Conservation (phyloP, 2,113 vertebrate genomes). For the Barbus barbus region DNA sequence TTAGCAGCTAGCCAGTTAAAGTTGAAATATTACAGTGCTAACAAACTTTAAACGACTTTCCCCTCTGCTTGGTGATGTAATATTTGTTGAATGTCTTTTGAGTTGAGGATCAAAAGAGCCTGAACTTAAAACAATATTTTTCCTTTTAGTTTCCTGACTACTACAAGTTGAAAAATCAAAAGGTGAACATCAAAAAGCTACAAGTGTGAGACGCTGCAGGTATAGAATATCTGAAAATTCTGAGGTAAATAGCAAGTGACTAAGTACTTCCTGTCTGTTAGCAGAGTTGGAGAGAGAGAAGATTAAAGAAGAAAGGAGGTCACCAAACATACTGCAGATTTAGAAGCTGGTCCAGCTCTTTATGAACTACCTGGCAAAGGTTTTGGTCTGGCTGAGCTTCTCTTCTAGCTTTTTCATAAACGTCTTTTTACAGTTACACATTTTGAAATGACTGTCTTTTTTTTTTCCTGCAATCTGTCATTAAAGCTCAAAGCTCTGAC, state of each 20-base stretch:
- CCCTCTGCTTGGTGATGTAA: slow-evolving; percentile 1
- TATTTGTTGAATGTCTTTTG: slow-evolving; percentile 2
- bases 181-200: not conserved
- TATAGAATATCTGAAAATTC: slow-evolving; percentile 25
- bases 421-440: not conserved
- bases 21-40: not conserved
- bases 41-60: slow-evolving; percentile 8
- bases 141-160: not conserved
- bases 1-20: not conserved
- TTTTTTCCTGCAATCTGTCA: not conserved
- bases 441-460: not conserved
- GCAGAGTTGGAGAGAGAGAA: too few relatives aligned
- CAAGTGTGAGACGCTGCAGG: slow-evolving; percentile 16
- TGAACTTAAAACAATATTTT: too few relatives aligned
- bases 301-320: too few relatives aligned
- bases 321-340: too few relatives aligned
- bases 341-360: too few relatives aligned
- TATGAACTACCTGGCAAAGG: too few relatives aligned
- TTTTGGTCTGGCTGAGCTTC: too few relatives aligned
- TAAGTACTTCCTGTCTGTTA: slow-evolving; percentile 55
- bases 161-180: not conserved
- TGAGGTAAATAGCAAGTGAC: slow-evolving; percentile 40
- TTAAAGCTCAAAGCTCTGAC: not conserved
- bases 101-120: slow-evolving; percentile 18
- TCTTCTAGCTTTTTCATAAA: not conserved